Evolutionary conservation across 2,797 vertebrate species (phyloP).

Genomic region (Tadarida brasiliensis): DNA sequence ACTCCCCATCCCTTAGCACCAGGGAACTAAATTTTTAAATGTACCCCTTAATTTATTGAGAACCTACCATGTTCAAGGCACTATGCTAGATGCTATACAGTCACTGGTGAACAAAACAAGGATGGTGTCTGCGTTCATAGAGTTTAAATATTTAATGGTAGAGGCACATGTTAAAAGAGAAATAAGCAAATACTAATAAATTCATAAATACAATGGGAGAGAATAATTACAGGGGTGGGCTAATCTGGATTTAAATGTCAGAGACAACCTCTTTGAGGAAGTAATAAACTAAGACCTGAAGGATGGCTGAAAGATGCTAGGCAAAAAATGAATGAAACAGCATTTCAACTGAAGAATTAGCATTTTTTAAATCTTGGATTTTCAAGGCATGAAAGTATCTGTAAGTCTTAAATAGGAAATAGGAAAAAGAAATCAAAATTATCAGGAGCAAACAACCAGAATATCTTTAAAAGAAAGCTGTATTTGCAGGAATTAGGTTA

Average conservation of each 20-base stretch:
- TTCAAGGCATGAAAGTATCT: conserved; percentile 18
- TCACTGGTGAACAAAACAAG: not conserved
- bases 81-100: not conserved
- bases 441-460: not conserved
- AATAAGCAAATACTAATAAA: conserved; percentile 45
- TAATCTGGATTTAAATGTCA: not conserved
- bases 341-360: conserved; percentile 23
- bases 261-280: not conserved
- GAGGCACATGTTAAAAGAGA: not conserved
- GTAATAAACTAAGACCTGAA: not conserved
- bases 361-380: conserved; percentile 29
- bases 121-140: not conserved
- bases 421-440: conserved; percentile 24
- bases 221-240: not conserved
- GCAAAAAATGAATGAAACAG: not conserved
- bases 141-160: not conserved
- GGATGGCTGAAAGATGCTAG: not conserved
- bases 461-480: not conserved
- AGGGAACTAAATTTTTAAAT: not conserved
- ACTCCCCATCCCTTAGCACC: no score
- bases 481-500: conserved; percentile 9
- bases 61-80: not conserved
- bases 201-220: not conserved
- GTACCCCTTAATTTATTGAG: not conserved
- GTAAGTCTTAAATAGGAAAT: conserved; percentile 34